Base-by-base conservation (phyloP, 2,888 invertebrate genomes). In the Lepidocyrtinus sp. region DNA sequence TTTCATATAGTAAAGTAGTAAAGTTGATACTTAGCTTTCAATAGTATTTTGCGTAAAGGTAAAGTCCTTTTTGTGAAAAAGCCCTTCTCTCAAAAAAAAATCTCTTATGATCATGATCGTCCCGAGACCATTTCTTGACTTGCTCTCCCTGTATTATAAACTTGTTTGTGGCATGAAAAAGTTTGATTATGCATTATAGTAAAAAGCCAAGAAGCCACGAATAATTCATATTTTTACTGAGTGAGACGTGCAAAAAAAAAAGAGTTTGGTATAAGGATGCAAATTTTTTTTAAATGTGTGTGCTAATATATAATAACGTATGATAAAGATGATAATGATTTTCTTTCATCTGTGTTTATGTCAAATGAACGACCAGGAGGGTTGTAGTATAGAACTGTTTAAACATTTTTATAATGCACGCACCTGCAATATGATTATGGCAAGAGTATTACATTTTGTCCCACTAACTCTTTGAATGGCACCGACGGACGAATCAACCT, bases 401-500 rank as follows among this genome's bases (percentile, higher is more conserved):
- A 3, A n/a, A n/a, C 17, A n/a, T 55, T 55, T 55, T 55, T 55
- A 9, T 55, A 55, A 55, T 55, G 55, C 55, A 55, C 55, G 55
- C 55, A 55, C 17, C 55, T n/a, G 17, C 55, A 55, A 55, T 55
- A 55, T n/a, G 17, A 55, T 55, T 17, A 55, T n/a, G 5, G 36
- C 12, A 36, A 36, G 36, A 36, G 36, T 36, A 36, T 36, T 36
- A 36, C 36, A 36, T 7, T 12, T 74, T 80, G 81, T 72, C 81
- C 81, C 72, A 81, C 75, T 72, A 81, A 81, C 67, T 76, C 72
- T 70, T 75, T 70, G 80, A 81, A 75, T 81, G 72, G 81, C 72
- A 75, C 71, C 63, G n/a, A 55, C 2, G 15, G 55, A 55, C 5
- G 55, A 55, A 55, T 55, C 15, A 55, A 55, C 55, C 55, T 36